Conservation (phyloP, 2,888 invertebrate genomes). For the Bembecia ichneumoniformis region DNA sequence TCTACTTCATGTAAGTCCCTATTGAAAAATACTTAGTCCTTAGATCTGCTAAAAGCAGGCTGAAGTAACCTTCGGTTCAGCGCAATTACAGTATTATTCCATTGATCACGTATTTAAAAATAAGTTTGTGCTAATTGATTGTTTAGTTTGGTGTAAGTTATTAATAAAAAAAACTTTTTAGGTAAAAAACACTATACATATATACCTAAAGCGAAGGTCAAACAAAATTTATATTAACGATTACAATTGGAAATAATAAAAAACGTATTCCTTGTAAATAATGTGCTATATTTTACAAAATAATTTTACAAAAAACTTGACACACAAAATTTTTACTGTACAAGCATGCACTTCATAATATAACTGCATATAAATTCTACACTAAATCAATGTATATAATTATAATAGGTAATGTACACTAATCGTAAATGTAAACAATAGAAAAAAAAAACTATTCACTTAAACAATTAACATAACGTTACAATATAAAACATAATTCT, state of each 20-base stretch:
- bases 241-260: conserved; percentile 13
- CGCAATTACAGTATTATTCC: no score
- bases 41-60: no score
- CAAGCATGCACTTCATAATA: conserved; percentile 42
- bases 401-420: conserved; percentile 43
- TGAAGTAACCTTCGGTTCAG: no score
- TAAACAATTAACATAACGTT: conserved; percentile 37
- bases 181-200: no score
- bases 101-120: no score
- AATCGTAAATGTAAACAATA: conserved; percentile 29
- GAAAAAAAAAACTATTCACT: conserved; percentile 45
- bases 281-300: conserved; percentile 72
- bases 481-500: conserved; percentile 34
- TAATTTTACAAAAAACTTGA: conserved; percentile 68
- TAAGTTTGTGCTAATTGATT: no score
- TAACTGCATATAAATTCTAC: conserved; percentile 40
- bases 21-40: no score
- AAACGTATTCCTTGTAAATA: conserved; percentile 56
- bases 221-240: not conserved
- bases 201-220: no score
- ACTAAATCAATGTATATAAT: conserved; percentile 47
- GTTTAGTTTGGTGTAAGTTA: no score
- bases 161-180: no score
- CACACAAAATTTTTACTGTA: conserved; percentile 66
- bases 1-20: no score